phyloP scores from a whole-genome alignment of 2,797 vertebrate species.

The Arctocebus calabarensis region DNA sequence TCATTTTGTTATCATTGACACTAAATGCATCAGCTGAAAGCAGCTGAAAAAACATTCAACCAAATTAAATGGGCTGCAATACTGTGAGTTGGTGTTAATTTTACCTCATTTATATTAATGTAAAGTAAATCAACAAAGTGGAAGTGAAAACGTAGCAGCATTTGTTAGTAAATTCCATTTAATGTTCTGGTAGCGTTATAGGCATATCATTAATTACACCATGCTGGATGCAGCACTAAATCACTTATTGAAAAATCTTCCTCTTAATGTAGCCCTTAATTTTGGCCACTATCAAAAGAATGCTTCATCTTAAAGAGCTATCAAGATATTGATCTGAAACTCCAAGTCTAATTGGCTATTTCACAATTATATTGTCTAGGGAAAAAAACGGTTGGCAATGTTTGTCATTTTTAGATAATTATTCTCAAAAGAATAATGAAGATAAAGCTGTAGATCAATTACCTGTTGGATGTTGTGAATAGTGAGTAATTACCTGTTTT shows the following conservation, averaged over 20 bases:
- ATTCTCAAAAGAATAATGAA: slow-evolving; percentile 76
- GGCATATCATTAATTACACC: slow-evolving; percentile 67
- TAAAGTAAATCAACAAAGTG: slow-evolving; percentile 51
- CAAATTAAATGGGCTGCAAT: slow-evolving; percentile 64
- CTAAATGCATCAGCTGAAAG: slow-evolving; percentile 55
- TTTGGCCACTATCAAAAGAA: slow-evolving; percentile 71
- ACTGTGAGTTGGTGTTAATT: slow-evolving; percentile 51
- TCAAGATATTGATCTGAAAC: slow-evolving; percentile 79
- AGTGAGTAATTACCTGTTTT: slow-evolving; percentile 68
- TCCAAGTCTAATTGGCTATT: slow-evolving; percentile 71
- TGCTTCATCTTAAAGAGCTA: slow-evolving; percentile 68
- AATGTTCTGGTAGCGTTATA: not conserved
- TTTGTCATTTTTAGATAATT: slow-evolving; percentile 76
- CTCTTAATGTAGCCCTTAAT: slow-evolving; percentile 65
- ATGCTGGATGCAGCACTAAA: slow-evolving; percentile 29
- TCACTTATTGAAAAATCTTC: slow-evolving; percentile 59
- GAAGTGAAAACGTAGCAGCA: slow-evolving; percentile 59
- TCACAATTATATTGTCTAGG: slow-evolving; percentile 58
- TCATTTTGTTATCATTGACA: slow-evolving; percentile 52
- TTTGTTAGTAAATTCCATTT: slow-evolving; percentile 69
- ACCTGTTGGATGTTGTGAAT: slow-evolving; percentile 67
- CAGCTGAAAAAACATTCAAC: slow-evolving; percentile 42
- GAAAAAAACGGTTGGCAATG: slow-evolving; percentile 41
- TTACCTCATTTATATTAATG: slow-evolving; percentile 75
- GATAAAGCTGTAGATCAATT: slow-evolving; percentile 78